Evolutionary conservation across 2,888 invertebrate genomes (phyloP), one percentile per base, ranked within the genome.

Genomic region (Heliconius cydno): DNA sequence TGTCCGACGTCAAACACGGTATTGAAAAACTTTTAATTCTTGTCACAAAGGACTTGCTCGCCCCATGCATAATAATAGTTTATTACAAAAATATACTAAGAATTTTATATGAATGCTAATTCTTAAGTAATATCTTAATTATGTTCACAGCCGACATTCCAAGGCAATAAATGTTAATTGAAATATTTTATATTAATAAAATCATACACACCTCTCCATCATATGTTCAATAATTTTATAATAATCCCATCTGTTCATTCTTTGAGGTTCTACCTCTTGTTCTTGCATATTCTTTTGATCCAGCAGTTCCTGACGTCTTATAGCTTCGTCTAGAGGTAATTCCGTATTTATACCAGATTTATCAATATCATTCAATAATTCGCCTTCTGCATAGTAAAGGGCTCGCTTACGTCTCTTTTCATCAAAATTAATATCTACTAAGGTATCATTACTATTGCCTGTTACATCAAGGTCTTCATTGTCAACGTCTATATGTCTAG

Each of bases 221-320:
- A 96, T 95, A 72, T 95, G 94, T 83, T 96, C 96, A 30, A 97
- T 87, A 63, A 96, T 91, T 88, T 96, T 96, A 88, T 97, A 97
- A 82, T 97, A 94, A 85, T 96, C 96, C 97, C 97, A 97, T 87
- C 96, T 90, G 77, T 95, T 95, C 92, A 95, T 94, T 85, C 92
- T 89, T 79, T 93, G 92, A 0, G 92, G 92, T 81, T 92, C 92
- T 72, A 88, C 84, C 70, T 86, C 84, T 75, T 86, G 84, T 60
- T 84, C 84, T 80, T 88, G 88, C 65, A 88, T 74, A 80, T 88
- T 87, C 82, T 92, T 90, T 25, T 86, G 84, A 84, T 95, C 95
- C 65, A 94, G 92, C 77, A 92, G 84, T 88, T 96, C 96, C 85
- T 95, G 95, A 76, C 94, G 90, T 77, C 90, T 91, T 78, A 95